Conservation (phyloP, 2,888 invertebrate genomes). For the Yponomeuta malinellus region DNA sequence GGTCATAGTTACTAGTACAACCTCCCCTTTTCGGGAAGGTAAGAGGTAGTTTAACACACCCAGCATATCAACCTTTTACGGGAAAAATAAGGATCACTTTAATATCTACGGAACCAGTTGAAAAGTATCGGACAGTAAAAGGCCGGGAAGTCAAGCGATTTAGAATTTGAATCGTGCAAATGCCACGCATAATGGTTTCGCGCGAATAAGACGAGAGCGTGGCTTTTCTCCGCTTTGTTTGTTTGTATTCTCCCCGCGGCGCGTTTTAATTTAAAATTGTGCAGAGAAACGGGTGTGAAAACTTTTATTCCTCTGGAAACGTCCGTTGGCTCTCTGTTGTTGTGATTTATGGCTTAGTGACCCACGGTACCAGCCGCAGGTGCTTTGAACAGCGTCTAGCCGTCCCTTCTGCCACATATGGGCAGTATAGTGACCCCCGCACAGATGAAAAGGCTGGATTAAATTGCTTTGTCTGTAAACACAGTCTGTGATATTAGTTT, state of each 20-base stretch:
- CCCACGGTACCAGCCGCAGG: not conserved
- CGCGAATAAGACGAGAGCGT: conserved; percentile 2
- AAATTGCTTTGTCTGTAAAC: too few relatives aligned
- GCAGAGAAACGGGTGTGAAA: not conserved
- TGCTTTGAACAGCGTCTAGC: too few relatives aligned
- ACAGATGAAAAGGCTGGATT: too few relatives aligned
- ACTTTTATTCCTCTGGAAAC: not conserved
- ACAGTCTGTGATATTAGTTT: too few relatives aligned
- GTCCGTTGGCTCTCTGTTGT: not conserved
- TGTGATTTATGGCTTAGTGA: not conserved
- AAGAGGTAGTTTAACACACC: too few relatives aligned
- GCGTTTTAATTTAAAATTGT: not conserved
- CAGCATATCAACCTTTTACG: too few relatives aligned
- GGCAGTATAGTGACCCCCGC: too few relatives aligned
- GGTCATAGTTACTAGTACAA: too few relatives aligned
- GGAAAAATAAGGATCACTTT: too few relatives aligned
- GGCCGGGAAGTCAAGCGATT: conserved; percentile 4
- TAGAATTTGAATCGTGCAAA: conserved; percentile 7
- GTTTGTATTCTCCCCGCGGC: not conserved
- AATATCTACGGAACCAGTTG: too few relatives aligned
- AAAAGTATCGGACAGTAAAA: not conserved
- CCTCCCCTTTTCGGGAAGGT: too few relatives aligned
- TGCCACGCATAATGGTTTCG: conserved; percentile 11
- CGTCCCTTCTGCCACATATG: too few relatives aligned
- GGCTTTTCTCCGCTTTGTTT: not conserved